Conservation (phyloP, 2,888 invertebrate genomes). For the Perdita meconis region DNA sequence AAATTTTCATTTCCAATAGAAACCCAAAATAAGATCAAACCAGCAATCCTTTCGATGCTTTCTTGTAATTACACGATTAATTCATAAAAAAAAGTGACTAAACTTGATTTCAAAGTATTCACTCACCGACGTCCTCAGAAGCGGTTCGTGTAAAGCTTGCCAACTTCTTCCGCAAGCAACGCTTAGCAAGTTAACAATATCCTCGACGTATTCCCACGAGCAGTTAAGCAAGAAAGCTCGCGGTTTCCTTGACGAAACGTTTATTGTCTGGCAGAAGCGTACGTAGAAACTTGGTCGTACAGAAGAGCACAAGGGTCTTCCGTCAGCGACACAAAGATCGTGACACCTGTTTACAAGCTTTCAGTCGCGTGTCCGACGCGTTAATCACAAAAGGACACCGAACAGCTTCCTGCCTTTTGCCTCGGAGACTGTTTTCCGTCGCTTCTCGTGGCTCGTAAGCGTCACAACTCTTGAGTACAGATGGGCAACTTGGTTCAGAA, state of each 20-base stretch:
- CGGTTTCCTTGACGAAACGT: background rate
- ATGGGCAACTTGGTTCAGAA: too few species aligned
- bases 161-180: background rate
- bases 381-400: background rate
- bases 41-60: too few species aligned
- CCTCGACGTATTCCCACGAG: background rate
- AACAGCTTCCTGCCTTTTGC: constrained; percentile 6
- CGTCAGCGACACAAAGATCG: background rate
- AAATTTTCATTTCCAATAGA: too few species aligned
- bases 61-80: too few species aligned
- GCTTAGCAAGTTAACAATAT: background rate
- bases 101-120: too few species aligned
- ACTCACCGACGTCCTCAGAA: too few species aligned
- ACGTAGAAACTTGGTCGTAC: too few species aligned
- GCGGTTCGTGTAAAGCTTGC: background rate
- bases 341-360: constrained; percentile 26
- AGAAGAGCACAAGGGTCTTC: background rate
- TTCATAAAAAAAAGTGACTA: too few species aligned
- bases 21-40: too few species aligned
- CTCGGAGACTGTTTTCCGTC: background rate
- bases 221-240: background rate
- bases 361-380: background rate
- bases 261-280: background rate
- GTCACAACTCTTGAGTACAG: too few species aligned
- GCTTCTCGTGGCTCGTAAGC: constrained; percentile 3